A percentile compares a stretch with the other conserved stretches of the same genome.
These are phyloP conservation scores for Drosophila pallidifrons DNA, from an alignment of 1,140 invertebrate genomes.

Conservation along the genomic window DNA sequence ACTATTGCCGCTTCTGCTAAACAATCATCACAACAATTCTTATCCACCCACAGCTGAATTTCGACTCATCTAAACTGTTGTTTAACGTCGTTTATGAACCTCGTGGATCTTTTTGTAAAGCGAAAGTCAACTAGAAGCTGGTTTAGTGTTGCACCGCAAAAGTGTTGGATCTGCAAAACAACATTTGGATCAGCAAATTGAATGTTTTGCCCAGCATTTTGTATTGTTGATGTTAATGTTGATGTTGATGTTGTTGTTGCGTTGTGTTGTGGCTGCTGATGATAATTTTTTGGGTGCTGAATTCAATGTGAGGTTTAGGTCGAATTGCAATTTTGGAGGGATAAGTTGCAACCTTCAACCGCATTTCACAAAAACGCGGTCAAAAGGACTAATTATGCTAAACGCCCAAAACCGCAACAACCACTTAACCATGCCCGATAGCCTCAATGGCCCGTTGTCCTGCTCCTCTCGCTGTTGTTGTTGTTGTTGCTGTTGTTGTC, in stretches of 20 bases:
- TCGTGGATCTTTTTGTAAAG: background rate
- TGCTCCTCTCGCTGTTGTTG: too few species aligned
- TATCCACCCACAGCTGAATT: too few species aligned
- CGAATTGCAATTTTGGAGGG: conserved; percentile 22
- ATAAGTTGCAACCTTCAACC: conserved; percentile 45
- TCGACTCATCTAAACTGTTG: too few species aligned
- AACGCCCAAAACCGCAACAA: conserved; percentile 73
- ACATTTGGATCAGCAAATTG: conserved; percentile 7
- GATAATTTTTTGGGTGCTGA: background rate
- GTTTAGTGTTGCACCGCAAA: background rate
- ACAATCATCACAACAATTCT: too few species aligned
- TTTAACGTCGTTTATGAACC: too few species aligned
- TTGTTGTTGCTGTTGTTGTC: too few species aligned
- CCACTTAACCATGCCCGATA: conserved; percentile 68
- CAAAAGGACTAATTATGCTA: conserved; percentile 78
- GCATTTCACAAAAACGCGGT: conserved; percentile 76
- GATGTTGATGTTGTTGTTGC: background rate
- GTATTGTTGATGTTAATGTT: background rate
- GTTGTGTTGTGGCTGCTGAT: background rate
- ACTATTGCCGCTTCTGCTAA: too few species aligned
- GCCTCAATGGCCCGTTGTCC: background rate
- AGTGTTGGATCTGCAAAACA: background rate
- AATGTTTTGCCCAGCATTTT: conserved; percentile 5
- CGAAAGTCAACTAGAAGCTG: too few species aligned
- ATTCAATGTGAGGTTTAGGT: conserved; percentile 3